phyloP scores from a whole-genome alignment of 2,888 invertebrate species.

The Lymantria dispar region DNA sequence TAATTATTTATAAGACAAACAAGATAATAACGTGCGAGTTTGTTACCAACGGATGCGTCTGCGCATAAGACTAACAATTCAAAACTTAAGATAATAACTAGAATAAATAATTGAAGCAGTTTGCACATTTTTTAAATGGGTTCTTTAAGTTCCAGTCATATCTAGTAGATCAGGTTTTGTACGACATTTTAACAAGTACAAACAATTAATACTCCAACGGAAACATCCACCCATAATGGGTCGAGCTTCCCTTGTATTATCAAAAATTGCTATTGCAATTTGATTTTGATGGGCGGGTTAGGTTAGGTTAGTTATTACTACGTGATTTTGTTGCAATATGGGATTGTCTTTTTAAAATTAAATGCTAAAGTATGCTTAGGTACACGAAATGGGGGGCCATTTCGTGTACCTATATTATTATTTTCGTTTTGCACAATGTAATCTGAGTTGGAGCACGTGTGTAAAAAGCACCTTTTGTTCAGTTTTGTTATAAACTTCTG shows the following conservation, averaged over 20 bases:
- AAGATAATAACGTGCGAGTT: constrained; percentile 63
- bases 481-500: constrained; percentile 29
- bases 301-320: too few species aligned
- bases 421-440: constrained; percentile 63
- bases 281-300: constrained; percentile 64
- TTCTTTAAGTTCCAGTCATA: constrained; percentile 31
- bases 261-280: constrained; percentile 76
- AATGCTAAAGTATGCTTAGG: constrained; percentile 58
- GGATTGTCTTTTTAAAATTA: constrained; percentile 77
- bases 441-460: constrained; percentile 72
- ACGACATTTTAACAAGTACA: constrained; percentile 48
- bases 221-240: constrained; percentile 71
- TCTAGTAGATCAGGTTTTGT: constrained; percentile 58
- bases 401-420: constrained; percentile 53
- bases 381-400: too few species aligned
- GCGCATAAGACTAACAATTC: constrained; percentile 63
- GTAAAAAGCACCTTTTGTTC: constrained; percentile 53
- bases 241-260: constrained; percentile 66
- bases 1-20: constrained; percentile 37
- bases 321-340: constrained; percentile 60
- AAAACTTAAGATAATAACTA: constrained; percentile 59
- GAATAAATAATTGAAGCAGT: constrained; percentile 53
- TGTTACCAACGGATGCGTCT: constrained; percentile 58
- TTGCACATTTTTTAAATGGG: constrained; percentile 68
- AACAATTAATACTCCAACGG: constrained; percentile 67